Base-by-base conservation (phyloP, 1,140 invertebrate species). In the Pinna nobilis region DNA sequence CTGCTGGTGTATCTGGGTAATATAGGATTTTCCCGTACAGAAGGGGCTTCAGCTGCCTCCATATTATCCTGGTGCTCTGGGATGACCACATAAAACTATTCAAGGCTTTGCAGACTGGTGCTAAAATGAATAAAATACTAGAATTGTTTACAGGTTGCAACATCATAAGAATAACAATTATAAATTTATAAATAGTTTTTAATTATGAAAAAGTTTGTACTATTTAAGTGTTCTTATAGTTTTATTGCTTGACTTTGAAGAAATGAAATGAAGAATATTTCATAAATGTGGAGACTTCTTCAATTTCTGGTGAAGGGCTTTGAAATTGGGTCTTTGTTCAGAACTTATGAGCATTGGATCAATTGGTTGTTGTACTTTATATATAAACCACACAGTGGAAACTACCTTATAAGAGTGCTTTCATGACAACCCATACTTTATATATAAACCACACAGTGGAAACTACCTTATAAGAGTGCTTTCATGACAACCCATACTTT, bases 1-100 rank as follows among this genome's bases (percentile, higher is more conserved):
- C 86, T 41, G 86, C 84, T 23, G 84, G 79, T 6, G 83, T 89
- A 65, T 90, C 86, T 25, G 91, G 91, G 1, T 89, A 75, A 69
- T 89, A 92, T 1, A 90, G 82, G 37, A 92, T 90, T 39, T 90
- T 86, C 2, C 91, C 91, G 41, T 89, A 78, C 6, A 91, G 74
- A 50, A 91, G 86, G 2, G 91, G 91, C 70, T 91, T 91, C 33
- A 85, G 50, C 78, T 91, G 89, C 55, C 80, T 82, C 90, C 90
- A 91, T 2, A 92, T n/a, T 23, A 91, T 74, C 41, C 84, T 69
- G 9, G 85, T 86, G 18, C 87, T 87, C 30, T 83, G 71, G 0
- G 72, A 51, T 32, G 78, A 69, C 28, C 78, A 69, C 69, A 82
- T 79, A 18, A 88, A 3, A 20, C 2, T 5, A 13, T 18, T 4